Evolutionary conservation across 2,797 vertebrate species (phyloP).

Genomic region (Pseudochromis fuscus): DNA sequence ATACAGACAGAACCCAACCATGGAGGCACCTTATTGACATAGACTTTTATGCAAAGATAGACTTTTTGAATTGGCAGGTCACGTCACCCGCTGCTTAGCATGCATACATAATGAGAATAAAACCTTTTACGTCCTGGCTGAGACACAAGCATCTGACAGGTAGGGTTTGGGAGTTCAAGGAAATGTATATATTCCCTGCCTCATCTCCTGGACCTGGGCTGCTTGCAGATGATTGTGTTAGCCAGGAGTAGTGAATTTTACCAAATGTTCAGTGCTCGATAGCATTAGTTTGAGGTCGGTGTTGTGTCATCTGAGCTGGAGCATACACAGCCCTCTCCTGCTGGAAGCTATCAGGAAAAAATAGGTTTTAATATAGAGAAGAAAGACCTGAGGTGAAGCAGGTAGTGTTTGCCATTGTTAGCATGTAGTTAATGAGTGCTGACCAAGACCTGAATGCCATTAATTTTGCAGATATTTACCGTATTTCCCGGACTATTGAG

Average conservation of each 20-base stretch:
- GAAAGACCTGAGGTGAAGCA: background rate
- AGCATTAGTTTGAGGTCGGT: conserved; percentile 69
- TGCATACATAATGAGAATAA: conserved; percentile 82
- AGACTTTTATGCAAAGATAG: conserved; percentile 87
- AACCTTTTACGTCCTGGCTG: conserved; percentile 80
- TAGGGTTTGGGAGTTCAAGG: conserved; percentile 79
- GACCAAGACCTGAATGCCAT: no score
- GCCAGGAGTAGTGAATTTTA: conserved; percentile 74
- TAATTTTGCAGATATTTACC: no score
- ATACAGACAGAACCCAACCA: conserved; percentile 83
- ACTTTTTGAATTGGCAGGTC: conserved; percentile 88
- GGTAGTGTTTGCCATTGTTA: background rate
- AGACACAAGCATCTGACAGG: conserved; percentile 84
- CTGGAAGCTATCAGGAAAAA: conserved; percentile 68
- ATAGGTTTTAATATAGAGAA: conserved; percentile 42
- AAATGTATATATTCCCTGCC: conserved; percentile 77
- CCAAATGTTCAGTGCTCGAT: conserved; percentile 76
- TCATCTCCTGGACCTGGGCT: conserved; percentile 71
- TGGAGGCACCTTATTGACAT: conserved; percentile 81
- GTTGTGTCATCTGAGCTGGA: conserved; percentile 69
- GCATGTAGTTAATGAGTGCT: background rate
- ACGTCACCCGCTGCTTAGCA: conserved; percentile 83
- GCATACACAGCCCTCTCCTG: conserved; percentile 38
- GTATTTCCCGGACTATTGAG: no score
- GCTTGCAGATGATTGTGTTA: conserved; percentile 78